phyloP scores from a whole-genome alignment of 1,140 invertebrate genomes.

The Nasonia vitripennis region DNA sequence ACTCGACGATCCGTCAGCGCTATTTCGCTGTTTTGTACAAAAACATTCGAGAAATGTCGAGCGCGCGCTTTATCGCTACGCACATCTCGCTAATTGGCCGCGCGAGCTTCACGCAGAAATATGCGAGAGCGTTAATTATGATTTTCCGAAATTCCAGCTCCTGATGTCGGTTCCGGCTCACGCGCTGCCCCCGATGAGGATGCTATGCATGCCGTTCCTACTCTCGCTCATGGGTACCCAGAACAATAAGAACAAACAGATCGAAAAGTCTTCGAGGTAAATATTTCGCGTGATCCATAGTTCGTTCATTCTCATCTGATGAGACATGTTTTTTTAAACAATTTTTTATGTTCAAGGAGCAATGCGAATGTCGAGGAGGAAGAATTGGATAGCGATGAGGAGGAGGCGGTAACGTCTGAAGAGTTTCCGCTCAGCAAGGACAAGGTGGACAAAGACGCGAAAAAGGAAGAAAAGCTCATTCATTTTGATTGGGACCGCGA shows the following conservation, averaged over 20 bases:
- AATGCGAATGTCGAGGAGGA: slow-evolving; percentile 51
- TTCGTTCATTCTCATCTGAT: neutral
- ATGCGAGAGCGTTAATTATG: slow-evolving; percentile 35
- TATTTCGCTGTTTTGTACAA: neutral
- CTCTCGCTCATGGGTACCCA: slow-evolving; percentile 68
- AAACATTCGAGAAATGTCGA: neutral
- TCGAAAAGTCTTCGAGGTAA: slow-evolving; percentile 54
- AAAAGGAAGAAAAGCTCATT: slow-evolving; percentile 53
- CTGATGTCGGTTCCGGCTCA: slow-evolving; percentile 74
- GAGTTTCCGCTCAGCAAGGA: neutral
- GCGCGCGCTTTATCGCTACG: too few species aligned
- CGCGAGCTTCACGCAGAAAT: neutral
- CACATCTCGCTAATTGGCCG: too few species aligned
- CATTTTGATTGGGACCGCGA: slow-evolving; percentile 66
- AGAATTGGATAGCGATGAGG: slow-evolving; percentile 47
- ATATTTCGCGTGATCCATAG: neutral
- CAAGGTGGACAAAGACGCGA: neutral
- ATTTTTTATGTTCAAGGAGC: slow-evolving; percentile 43
- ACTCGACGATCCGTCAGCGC: neutral
- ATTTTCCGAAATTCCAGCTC: slow-evolving; percentile 69
- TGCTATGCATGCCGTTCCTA: slow-evolving; percentile 73
- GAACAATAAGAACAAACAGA: slow-evolving; percentile 47
- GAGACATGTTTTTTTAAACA: neutral
- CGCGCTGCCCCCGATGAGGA: slow-evolving; percentile 75
- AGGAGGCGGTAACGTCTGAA: neutral